phyloP scores from a whole-genome alignment of 1,140 invertebrate species.

The Brachystomella parvula region DNA sequence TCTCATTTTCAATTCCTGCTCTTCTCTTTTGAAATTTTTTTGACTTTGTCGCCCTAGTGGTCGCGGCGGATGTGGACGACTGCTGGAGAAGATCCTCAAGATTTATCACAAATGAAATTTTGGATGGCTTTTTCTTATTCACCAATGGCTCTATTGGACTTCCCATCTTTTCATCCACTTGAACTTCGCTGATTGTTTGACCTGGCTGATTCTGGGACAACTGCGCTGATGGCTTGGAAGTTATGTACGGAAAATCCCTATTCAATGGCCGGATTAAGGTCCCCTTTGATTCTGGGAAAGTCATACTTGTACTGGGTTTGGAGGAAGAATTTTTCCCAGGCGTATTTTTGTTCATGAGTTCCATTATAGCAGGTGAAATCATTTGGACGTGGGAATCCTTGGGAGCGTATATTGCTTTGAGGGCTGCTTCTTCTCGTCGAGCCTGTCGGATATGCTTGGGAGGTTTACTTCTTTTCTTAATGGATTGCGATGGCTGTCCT shows the following conservation, averaged over 20 bases:
- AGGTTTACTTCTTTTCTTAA: no score
- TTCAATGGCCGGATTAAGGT: not conserved
- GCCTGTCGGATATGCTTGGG: no score
- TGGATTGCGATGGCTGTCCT: no score
- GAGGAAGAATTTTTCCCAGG: not conserved
- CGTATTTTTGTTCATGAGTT: not conserved
- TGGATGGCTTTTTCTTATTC: not conserved
- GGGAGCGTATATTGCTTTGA: conserved; percentile 26
- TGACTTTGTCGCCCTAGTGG: not conserved
- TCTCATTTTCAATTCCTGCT: not conserved
- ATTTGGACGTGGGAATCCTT: conserved; percentile 31
- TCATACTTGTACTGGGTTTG: not conserved
- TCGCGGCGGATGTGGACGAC: no score
- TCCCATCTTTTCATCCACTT: not conserved
- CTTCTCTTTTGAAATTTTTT: not conserved
- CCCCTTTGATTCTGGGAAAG: not conserved
- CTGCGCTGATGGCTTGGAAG: not conserved
- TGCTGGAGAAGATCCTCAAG: not conserved
- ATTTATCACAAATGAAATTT: conserved; percentile 8
- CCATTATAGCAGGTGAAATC: conserved; percentile 17
- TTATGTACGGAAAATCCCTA: not conserved
- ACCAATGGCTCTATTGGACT: not conserved
- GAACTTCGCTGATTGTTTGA: not conserved
- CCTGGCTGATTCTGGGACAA: not conserved
- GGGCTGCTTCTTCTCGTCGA: conserved; percentile 23